Conservation (phyloP, 2,797 vertebrate species). For the Intellagama lesueurii region DNA sequence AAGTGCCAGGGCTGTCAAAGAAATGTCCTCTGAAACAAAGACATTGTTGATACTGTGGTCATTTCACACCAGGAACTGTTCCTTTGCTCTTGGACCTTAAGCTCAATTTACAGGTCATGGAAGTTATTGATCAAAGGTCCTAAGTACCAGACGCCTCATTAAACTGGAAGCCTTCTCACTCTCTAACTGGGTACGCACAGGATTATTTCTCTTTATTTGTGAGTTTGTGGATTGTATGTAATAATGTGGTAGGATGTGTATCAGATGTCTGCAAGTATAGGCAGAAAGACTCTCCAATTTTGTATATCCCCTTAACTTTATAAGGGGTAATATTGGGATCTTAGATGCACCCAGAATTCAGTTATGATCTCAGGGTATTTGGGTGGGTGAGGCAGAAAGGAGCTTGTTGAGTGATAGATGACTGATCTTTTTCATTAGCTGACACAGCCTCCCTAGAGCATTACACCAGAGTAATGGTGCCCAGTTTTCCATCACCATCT, state of each 20-base stretch:
- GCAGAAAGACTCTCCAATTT: conserved; percentile 1
- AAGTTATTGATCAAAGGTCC: conserved; percentile 19
- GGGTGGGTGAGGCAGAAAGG: neutral
- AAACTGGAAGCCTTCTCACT: neutral
- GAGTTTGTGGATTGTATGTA: conserved; percentile 29
- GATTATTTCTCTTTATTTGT: conserved; percentile 1
- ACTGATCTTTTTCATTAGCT: conserved; percentile 4
- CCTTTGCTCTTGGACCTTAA: neutral
- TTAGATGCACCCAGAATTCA: conserved; percentile 36
- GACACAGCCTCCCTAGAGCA: conserved; percentile 22
- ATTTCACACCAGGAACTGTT: conserved; percentile 1
- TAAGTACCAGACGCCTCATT: neutral
- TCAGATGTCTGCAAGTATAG: neutral
- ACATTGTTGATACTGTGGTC: neutral
- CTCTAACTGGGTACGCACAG: neutral
- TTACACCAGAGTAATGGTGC: neutral
- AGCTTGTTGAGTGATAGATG: neutral
- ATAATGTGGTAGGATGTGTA: conserved; percentile 46
- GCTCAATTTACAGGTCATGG: conserved; percentile 16
- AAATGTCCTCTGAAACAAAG: conserved; percentile 20
- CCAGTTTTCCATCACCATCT: neutral
- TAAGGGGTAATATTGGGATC: neutral
- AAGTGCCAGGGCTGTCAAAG: conserved; percentile 10
- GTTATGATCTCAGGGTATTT: conserved; percentile 59
- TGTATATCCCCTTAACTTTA: conserved; percentile 1